Evolutionary conservation across 2,113 vertebrate species (phyloP).

Genomic region (Proteles cristata): DNA sequence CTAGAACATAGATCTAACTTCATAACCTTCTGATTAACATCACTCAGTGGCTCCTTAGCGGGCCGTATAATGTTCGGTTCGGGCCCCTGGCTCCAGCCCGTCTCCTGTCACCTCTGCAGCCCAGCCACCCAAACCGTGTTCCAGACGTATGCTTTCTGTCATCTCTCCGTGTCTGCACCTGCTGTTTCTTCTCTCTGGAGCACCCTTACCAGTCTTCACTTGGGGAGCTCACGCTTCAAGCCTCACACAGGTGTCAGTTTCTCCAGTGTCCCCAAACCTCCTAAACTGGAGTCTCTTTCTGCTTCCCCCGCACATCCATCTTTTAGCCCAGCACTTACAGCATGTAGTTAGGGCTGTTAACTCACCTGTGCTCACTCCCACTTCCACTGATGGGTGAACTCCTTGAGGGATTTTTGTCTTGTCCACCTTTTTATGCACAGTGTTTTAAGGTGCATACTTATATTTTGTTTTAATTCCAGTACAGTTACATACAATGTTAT

Average conservation of each 20-base stretch:
- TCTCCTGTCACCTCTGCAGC: neutral
- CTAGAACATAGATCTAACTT: neutral
- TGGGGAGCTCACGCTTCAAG: neutral
- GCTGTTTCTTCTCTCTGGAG: neutral
- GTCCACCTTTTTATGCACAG: neutral
- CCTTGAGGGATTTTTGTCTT: neutral
- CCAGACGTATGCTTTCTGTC: neutral
- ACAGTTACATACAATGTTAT: too few species aligned
- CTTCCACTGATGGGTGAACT: too few species aligned
- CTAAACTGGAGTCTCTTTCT: neutral
- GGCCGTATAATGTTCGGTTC: neutral
- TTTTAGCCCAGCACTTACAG: neutral
- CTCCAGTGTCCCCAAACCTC: neutral
- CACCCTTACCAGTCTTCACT: neutral
- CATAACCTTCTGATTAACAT: neutral
- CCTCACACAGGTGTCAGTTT: neutral
- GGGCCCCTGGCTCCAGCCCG: neutral
- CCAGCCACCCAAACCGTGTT: neutral
- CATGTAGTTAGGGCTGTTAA: too few species aligned
- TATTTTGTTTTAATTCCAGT: too few species aligned
- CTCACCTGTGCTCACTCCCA: too few species aligned
- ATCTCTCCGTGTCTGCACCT: neutral
- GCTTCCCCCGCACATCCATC: rapidly evolving
- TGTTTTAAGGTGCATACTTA: neutral
- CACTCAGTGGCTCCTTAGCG: too few species aligned